Evolutionary conservation across 2,888 invertebrate genomes (phyloP).

Genomic region (Pristionchus entomophagus): DNA sequence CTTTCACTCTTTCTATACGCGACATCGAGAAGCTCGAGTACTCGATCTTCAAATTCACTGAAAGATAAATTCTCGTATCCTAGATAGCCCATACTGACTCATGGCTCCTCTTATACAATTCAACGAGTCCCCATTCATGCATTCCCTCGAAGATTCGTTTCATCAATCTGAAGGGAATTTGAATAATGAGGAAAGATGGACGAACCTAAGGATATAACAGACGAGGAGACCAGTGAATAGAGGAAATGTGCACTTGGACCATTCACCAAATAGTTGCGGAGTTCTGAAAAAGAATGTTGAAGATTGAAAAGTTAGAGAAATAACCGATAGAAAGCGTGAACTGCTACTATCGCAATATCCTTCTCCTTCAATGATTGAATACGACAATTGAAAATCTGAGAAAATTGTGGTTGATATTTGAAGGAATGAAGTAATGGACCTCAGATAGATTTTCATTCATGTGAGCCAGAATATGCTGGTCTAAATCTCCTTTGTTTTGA

Average conservation of each 20-base stretch:
- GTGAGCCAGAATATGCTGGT: background rate
- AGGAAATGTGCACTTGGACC: background rate
- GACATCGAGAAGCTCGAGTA: background rate
- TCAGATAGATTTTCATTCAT: constrained; percentile 8
- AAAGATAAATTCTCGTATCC: background rate
- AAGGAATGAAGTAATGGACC: background rate
- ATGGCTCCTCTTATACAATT: background rate
- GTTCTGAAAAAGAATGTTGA: background rate
- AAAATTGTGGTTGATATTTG: background rate
- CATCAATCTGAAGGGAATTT: background rate
- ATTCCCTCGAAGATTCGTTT: background rate
- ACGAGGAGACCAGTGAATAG: background rate
- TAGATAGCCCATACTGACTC: background rate
- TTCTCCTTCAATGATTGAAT: constrained; percentile 1
- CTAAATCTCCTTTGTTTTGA: constrained; percentile 1
- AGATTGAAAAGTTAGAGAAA: background rate
- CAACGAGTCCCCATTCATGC: constrained; percentile 27
- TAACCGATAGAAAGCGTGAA: constrained; percentile 17
- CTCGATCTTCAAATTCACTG: constrained; percentile 19
- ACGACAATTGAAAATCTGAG: constrained; percentile 6
- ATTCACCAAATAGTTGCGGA: background rate
- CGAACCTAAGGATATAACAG: background rate
- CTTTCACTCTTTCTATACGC: background rate
- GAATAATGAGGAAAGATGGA: background rate
- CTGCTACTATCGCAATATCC: constrained; percentile 4